Evolutionary conservation across 2,888 invertebrate genomes (phyloP).

Genomic region (Drosophila aldrichi): DNA sequence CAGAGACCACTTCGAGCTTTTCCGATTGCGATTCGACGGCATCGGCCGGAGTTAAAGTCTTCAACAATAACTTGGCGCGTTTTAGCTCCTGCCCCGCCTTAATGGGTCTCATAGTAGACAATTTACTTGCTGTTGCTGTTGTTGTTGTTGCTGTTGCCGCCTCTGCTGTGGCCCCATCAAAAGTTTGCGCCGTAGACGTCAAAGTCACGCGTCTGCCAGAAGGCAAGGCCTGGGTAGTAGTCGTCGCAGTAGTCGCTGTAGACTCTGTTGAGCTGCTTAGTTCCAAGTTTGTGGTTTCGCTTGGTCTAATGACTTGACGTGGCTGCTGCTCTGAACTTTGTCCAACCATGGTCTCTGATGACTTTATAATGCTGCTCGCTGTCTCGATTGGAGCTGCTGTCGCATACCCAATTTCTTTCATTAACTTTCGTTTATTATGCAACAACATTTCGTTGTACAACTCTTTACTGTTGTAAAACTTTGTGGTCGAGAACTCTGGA

Average conservation of each 20-base stretch:
- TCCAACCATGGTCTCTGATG: constrained; percentile 45
- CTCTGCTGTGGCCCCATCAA: constrained; percentile 31
- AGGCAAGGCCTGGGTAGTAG: constrained; percentile 8
- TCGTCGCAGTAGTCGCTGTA: neutral
- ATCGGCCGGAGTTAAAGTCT: constrained; percentile 65
- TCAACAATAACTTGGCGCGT: constrained; percentile 83
- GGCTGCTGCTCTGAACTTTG: constrained; percentile 49
- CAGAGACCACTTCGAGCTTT: constrained; percentile 60
- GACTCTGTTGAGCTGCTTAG: constrained; percentile 23
- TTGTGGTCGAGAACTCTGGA: constrained; percentile 85
- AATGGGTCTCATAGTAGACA: constrained; percentile 59
- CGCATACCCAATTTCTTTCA: constrained; percentile 52
- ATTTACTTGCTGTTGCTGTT: constrained; percentile 22
- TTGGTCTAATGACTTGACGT: constrained; percentile 54
- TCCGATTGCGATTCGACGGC: constrained; percentile 44
- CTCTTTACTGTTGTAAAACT: constrained; percentile 85
- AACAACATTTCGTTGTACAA: constrained; percentile 84
- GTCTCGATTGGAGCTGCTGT: constrained; percentile 12
- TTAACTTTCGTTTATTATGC: constrained; percentile 78
- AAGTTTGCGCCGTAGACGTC: constrained; percentile 63
- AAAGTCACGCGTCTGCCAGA: constrained; percentile 65
- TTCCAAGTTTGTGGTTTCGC: constrained; percentile 52
- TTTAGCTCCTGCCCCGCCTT: constrained; percentile 81
- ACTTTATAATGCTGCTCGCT: constrained; percentile 66
- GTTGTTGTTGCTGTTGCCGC: constrained; percentile 15